Evolutionary conservation across 2,888 invertebrate species (phyloP), one percentile per base, ranked within the genome.

Genomic region (Anoncus sp.): DNA sequence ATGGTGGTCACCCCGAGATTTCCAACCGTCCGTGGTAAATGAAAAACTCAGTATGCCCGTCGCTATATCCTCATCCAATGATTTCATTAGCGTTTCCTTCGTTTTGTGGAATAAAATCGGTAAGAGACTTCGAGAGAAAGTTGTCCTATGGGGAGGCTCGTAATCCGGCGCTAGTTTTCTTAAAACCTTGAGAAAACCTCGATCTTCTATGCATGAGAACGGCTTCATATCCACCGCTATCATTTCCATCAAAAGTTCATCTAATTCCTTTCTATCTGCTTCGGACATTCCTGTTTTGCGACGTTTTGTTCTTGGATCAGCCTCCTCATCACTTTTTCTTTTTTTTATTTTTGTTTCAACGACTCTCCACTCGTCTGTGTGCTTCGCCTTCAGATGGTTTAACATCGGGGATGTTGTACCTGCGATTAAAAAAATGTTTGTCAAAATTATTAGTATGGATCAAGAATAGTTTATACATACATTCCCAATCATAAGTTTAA

Each of bases 1-100:
- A 14, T 59, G 57, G 14, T 43, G 45, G n/a, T n/a, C n/a, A n/a
- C n/a, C n/a, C n/a, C n/a, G n/a, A n/a, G n/a, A n/a, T n/a, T n/a
- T n/a, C n/a, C n/a, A n/a, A n/a, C n/a, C n/a, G n/a, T n/a, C n/a
- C n/a, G n/a, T n/a, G n/a, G n/a, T n/a, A n/a, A n/a, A n/a, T n/a
- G n/a, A n/a, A n/a, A n/a, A n/a, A n/a, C n/a, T n/a, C n/a, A n/a
- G n/a, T n/a, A n/a, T n/a, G n/a, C n/a, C n/a, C n/a, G n/a, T n/a
- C n/a, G n/a, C n/a, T n/a, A n/a, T n/a, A n/a, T n/a, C n/a, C n/a
- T n/a, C n/a, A n/a, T n/a, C n/a, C n/a, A n/a, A 20, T 47, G 66
- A 10, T 35, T 81, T 84, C 66, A 86, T 87, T 79, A 91, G 90
- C 24, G 88, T 89, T 77, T 90, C 85, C 79, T 91, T 91, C 59